phyloP scores from a whole-genome alignment of 2,888 invertebrate genomes.

The Octodonta nipae region DNA sequence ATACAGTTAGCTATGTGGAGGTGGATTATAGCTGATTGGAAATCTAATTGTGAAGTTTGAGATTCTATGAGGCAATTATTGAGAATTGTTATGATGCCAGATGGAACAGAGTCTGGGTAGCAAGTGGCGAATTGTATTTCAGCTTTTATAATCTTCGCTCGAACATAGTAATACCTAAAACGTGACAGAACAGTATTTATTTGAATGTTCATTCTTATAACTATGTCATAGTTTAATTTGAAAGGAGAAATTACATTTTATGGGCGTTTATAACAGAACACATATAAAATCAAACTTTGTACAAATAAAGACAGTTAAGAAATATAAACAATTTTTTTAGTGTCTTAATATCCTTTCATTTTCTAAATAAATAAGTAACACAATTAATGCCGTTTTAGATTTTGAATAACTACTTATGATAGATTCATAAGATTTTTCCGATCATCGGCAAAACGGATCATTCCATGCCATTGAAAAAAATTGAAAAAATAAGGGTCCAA shows the following conservation, averaged over 20 bases:
- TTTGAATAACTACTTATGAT: too few relatives aligned
- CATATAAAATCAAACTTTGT: too few relatives aligned
- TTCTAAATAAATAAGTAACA: too few relatives aligned
- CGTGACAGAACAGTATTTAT: conserved; percentile 4
- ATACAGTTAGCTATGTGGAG: conserved; percentile 69
- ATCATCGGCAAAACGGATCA: too few relatives aligned
- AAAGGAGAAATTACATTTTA: neutral
- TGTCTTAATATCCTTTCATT: too few relatives aligned
- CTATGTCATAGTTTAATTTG: neutral
- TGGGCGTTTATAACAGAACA: too few relatives aligned
- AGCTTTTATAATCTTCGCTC: conserved; percentile 56
- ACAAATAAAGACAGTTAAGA: too few relatives aligned
- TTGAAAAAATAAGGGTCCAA: too few relatives aligned
- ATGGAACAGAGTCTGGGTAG: conserved; percentile 43
- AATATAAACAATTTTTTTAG: too few relatives aligned
- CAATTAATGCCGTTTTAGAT: too few relatives aligned
- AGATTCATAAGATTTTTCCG: too few relatives aligned
- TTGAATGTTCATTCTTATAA: neutral
- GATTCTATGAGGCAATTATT: conserved; percentile 64
- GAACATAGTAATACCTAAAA: conserved; percentile 40
- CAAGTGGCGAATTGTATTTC: conserved; percentile 44
- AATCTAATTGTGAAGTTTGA: conserved; percentile 61
- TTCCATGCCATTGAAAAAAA: too few relatives aligned
- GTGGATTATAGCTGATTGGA: conserved; percentile 58
- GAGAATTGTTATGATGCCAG: conserved; percentile 42